Evolutionary conservation across 2,888 invertebrate genomes (phyloP), one percentile per base, ranked within the genome.

Genomic region (Caenorhabditis doughertyi): DNA sequence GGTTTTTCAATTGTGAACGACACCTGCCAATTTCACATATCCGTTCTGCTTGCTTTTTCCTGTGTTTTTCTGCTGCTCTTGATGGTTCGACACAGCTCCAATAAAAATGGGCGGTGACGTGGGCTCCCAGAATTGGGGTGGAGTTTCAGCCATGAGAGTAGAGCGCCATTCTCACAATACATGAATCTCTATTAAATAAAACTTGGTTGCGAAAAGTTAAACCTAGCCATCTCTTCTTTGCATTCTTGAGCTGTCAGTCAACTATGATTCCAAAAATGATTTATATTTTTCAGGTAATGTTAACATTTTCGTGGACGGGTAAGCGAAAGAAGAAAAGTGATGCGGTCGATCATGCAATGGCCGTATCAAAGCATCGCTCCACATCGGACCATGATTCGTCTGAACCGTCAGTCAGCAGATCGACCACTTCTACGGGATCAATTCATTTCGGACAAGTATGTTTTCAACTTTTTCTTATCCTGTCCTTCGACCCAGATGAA

Each of bases 241-340:
- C n/a, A n/a, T n/a, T n/a, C n/a, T n/a, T n/a, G n/a, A n/a, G n/a
- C n/a, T n/a, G n/a, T n/a, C n/a, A n/a, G n/a, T n/a, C n/a, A n/a
- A n/a, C n/a, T n/a, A n/a, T 29, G 1, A n/a, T 56, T 55, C 16
- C 11, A 55, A 27, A 27, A 23, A 4, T 13, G 4, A 55, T 55
- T 39, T 39, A 13, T 39, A 13, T 7, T 39, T 39, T 79, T 18
- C 68, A 79, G 79, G 79, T 79, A 79, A 79, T 79, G 79, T 56
- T 79, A 55, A 70, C 70, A 35, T 79, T 79, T 67, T 70, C 79
- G 58, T 79, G 79, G 79, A 64, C 79, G 79, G 79, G 79, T 79
- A 79, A 79, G 25, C 72, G 72, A 42, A 79, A 79, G 56, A 79
- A 79, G 49, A 79, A 73, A 58, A 79, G 79, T n/a, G 79, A 79